Base-by-base conservation (phyloP, 2,888 invertebrate genomes). In the Cryptosula pallasiana region DNA sequence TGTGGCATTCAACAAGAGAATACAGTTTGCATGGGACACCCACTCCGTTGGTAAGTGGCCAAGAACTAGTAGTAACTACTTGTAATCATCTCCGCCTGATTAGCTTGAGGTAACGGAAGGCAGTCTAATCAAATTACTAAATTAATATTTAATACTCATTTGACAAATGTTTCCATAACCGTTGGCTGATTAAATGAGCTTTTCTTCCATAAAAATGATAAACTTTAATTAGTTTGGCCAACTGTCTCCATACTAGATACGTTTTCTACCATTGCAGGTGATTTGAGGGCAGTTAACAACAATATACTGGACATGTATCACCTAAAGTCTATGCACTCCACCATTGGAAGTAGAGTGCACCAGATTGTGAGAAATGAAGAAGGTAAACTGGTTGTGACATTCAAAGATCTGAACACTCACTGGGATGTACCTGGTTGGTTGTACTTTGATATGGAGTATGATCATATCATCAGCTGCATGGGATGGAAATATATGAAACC, bases 301-400 rank as follows among this genome's bases (percentile, higher is more conserved):
- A 71, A 35, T 55, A 54, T 72, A 3, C 36, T 72, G 5, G 72
- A 72, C 70, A 72, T 72, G 72, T 72, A 54, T 20, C 72, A 72
- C 35, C 70, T 72, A 23, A 72, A 72, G 29, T 72, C 72, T 1
- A 5, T 72, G 54, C 69, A 36, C 20, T 9, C 34, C 32, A 36
- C 69, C 5, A 27, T 36, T 20, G 35, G 32, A 9, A 23, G 20
- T 27, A 71, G 54, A 29, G 55, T 71, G 20, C 5, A 71, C 20
- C 72, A 71, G 63, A 35, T 72, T 32, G 69, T 27, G 27, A 58
- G 35, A 34, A 35, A 54, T 36, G 45, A 35, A 58, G 9, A 20
- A 34, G 69, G 55, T 20, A 72, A 63, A 27, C 27, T 72, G 13
- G 35, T 23, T 20, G 72, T 72, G 35, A 35, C 35, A 13, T 69